These are phyloP conservation scores for Falco berigora DNA, from an alignment of 2,797 vertebrate genomes.

Conservation along the genomic window DNA sequence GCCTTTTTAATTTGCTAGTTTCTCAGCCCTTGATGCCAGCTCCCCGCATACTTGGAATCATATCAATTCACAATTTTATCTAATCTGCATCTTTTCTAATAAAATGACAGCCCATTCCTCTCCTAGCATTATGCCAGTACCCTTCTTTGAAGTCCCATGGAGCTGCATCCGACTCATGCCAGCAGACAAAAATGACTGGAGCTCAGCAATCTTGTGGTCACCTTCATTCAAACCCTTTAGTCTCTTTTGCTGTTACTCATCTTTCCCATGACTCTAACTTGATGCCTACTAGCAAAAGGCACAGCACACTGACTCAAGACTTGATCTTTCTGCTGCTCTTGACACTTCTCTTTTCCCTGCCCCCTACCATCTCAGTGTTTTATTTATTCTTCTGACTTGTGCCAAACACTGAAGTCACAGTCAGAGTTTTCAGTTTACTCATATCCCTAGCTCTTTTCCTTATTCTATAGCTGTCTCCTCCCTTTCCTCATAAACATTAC, in stretches of 20 bases:
- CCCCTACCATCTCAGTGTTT: background rate
- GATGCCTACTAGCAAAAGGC: background rate
- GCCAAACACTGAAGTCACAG: slow-evolving; percentile 46
- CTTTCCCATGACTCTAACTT: background rate
- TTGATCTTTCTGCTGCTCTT: background rate
- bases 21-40: background rate
- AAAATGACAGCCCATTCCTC: background rate
- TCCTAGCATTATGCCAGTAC: background rate
- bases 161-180: background rate
- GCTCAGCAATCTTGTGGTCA: background rate
- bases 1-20: background rate
- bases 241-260: background rate
- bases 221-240: background rate
- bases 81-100: background rate
- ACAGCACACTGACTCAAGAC: background rate
- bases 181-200: background rate
- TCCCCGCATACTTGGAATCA: background rate
- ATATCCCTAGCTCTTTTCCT: background rate
- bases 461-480: background rate
- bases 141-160: background rate
- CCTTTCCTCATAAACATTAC: background rate
- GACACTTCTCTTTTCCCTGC: background rate
- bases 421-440: background rate
- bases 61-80: background rate
- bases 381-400: background rate